These are phyloP conservation scores for Hirudo medicinalis DNA, from an alignment of 1,140 invertebrate species.

Conservation along the genomic window DNA sequence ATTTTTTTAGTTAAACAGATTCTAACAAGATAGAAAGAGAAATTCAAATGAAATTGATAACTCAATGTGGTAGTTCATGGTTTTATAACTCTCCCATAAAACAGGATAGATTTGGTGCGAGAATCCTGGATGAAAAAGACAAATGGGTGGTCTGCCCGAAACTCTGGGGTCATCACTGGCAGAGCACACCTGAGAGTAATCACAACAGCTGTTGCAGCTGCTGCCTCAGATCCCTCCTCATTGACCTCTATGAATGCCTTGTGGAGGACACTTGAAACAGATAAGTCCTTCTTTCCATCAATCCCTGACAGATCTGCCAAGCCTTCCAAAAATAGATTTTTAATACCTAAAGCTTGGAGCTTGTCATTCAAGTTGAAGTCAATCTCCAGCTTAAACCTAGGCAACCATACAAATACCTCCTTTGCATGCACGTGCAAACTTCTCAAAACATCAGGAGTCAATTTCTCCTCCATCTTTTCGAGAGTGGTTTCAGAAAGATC, in stretches of 20 bases:
- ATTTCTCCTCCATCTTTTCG: background rate
- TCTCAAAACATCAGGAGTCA: background rate
- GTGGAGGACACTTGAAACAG: constrained; percentile 32
- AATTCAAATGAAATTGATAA: no score
- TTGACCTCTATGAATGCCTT: constrained; percentile 40
- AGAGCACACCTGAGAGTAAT: constrained; percentile 7
- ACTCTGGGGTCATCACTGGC: constrained; percentile 39
- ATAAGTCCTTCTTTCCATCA: constrained; percentile 16
- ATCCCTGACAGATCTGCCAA: constrained; percentile 49
- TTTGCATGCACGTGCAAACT: background rate
- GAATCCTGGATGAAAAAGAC: constrained; percentile 56
- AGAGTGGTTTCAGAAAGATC: background rate
- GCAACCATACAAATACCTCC: constrained; percentile 39
- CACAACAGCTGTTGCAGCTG: constrained; percentile 27
- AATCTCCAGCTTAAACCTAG: constrained; percentile 46
- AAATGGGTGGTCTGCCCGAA: constrained; percentile 57
- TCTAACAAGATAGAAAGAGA: no score
- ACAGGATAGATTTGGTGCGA: constrained; percentile 47
- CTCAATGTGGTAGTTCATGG: background rate
- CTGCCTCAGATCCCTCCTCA: constrained; percentile 32
- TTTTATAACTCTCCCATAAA: constrained; percentile 46
- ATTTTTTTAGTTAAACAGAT: no score
- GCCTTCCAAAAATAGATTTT: constrained; percentile 23
- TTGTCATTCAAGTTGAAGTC: constrained; percentile 28
- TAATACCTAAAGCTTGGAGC: constrained; percentile 35